Base-by-base conservation (phyloP, 2,888 invertebrate species). In the Drosophila neutralis region DNA sequence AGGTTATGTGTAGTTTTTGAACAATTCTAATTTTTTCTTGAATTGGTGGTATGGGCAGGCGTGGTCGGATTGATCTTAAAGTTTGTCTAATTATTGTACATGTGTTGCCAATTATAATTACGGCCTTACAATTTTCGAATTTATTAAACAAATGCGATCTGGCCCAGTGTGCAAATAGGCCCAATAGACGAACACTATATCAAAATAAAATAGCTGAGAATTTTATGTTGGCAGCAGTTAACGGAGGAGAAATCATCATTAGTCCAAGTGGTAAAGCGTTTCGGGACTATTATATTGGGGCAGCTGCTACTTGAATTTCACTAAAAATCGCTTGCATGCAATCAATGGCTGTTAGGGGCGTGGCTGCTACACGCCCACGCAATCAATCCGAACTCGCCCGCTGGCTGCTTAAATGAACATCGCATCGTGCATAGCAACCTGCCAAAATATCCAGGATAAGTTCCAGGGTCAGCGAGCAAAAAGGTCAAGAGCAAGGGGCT, bases 401-500 rank as follows among this genome's bases (percentile, higher is more conserved):
- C 58, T 31, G 79, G 75, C 76, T 36, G 79, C 79, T 75, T 63
- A 80, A 75, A 69, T 59, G 79, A 82, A 72, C 82, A 81, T 53
- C 78, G 61, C 52, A 59, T 49, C 53, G 57, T 76, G n/a, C 52
- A 45, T 33, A 51, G 76, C 63, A 78, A 79, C 76, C 67, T 70
- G 76, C 45, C 80, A 13, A 13, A 53, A 70, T 64, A 57, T 57
- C 51, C 48, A 61, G 49, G 54, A 63, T 52, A 63, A 24, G 4
- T 4, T 45, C 24, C 38, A 38, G 76, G 68, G 54, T 58, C 60
- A 62, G 42, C 57, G 42, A 51, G 51, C 57, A 76, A 80, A 81
- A 81, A 81, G 82, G 78, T 78, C 78, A 82, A 82, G 76, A 69
- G 76, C 64, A 71, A 69, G 76, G 48, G 53, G 68, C 63, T 75